A percentile compares a stretch with the other conserved stretches of the same genome.
Conservation (phyloP, 2,888 invertebrate genomes). For the Folsomia candida region DNA sequence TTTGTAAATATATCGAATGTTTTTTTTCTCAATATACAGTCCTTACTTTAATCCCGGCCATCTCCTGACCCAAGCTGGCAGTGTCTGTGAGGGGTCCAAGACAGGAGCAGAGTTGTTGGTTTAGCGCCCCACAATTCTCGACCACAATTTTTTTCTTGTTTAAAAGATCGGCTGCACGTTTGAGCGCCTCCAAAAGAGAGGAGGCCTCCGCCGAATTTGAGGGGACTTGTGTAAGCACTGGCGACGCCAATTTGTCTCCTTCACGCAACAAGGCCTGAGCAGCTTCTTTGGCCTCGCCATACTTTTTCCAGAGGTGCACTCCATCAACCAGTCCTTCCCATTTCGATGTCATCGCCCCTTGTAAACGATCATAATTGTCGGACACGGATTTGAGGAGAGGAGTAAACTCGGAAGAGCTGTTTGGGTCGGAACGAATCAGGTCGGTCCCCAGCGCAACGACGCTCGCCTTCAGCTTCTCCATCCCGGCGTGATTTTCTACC, state of each 20-base stretch:
- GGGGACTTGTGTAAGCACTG: conserved; percentile 64
- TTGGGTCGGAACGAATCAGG: conserved; percentile 77
- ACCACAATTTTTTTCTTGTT: conserved; percentile 72
- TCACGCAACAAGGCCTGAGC: conserved; percentile 69
- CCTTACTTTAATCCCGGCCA: conserved; percentile 32
- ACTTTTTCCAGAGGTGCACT: conserved; percentile 70
- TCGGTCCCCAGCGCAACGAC: conserved; percentile 75
- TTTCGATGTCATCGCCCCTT: conserved; percentile 70
- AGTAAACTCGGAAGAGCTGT: conserved; percentile 75
- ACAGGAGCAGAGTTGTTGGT: conserved; percentile 68
- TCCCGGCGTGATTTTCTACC: conserved; percentile 55
- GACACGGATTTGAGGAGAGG: conserved; percentile 74
- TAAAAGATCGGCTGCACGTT: conserved; percentile 70
- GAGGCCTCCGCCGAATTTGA: conserved; percentile 62
- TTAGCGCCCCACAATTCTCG: conserved; percentile 75
- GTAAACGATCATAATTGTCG: conserved; percentile 75
- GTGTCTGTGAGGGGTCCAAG: conserved; percentile 67
- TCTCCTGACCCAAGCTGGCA: conserved; percentile 54
- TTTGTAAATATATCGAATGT: too few relatives aligned
- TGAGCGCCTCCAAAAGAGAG: conserved; percentile 58
- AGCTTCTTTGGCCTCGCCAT: conserved; percentile 69
- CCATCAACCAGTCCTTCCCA: conserved; percentile 72
- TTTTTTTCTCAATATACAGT: too few relatives aligned
- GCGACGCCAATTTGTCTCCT: conserved; percentile 65
- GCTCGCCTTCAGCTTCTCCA: conserved; percentile 61